phyloP scores from a whole-genome alignment of 2,113 vertebrate genomes.

The Pseudorectes ferrugineus region DNA sequence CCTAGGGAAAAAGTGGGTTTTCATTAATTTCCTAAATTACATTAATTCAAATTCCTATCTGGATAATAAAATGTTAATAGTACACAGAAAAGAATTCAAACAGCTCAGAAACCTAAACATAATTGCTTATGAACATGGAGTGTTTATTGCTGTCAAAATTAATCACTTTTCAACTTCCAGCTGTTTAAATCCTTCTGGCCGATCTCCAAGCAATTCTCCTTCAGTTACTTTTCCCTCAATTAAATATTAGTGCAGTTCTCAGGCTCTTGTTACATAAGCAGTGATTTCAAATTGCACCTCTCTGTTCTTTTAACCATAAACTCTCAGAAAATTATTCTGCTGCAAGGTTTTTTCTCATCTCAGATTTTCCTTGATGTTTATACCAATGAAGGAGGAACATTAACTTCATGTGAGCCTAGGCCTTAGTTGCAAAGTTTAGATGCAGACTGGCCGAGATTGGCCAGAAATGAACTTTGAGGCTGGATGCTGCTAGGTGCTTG shows the following conservation, averaged over 20 bases:
- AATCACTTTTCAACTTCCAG: slow-evolving; percentile 80
- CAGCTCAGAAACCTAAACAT: slow-evolving; percentile 70
- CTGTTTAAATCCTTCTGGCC: slow-evolving; percentile 78
- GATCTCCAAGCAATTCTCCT: slow-evolving; percentile 72
- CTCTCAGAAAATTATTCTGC: background rate
- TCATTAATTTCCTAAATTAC: background rate
- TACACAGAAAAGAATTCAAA: slow-evolving; percentile 56
- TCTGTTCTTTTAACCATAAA: slow-evolving; percentile 38
- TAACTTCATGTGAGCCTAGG: background rate
- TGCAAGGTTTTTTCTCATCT: background rate
- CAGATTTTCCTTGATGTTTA: background rate
- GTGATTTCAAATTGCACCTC: slow-evolving; percentile 37
- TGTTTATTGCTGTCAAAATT: slow-evolving; percentile 79
- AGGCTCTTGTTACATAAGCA: slow-evolving; percentile 68
- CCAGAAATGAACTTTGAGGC: background rate
- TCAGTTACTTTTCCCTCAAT: slow-evolving; percentile 69
- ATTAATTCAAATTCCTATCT: slow-evolving; percentile 39
- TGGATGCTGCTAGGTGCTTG: background rate
- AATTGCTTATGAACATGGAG: slow-evolving; percentile 74
- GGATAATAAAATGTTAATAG: slow-evolving; percentile 70
- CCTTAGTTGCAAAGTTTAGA: background rate
- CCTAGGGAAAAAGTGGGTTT: background rate
- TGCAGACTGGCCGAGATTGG: background rate
- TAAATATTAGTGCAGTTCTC: slow-evolving; percentile 69
- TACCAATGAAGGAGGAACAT: background rate